These are phyloP conservation scores for Agapostemon virescens DNA, from an alignment of 2,888 invertebrate species.

Conservation along the genomic window DNA sequence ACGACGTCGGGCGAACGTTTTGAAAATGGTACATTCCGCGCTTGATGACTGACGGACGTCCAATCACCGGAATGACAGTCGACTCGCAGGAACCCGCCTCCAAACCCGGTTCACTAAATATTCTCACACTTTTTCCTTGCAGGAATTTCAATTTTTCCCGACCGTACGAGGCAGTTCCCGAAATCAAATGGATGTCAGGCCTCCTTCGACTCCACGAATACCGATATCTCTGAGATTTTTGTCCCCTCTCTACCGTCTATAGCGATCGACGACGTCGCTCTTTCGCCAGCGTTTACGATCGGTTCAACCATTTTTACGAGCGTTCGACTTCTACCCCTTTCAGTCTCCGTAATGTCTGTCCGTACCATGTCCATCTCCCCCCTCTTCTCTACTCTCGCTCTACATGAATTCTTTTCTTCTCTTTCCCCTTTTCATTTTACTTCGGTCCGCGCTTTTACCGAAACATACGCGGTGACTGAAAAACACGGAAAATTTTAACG, in stretches of 20 bases:
- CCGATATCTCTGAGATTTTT: slow-evolving; percentile 64
- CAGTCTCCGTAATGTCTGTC: slow-evolving; percentile 73
- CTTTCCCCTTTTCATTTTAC: neutral
- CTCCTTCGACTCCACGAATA: slow-evolving; percentile 21
- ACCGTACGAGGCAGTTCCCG: slow-evolving; percentile 49
- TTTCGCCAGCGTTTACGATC: slow-evolving; percentile 73
- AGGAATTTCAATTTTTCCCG: slow-evolving; percentile 72
- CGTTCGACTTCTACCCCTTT: slow-evolving; percentile 74
- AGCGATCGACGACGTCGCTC: slow-evolving; percentile 54
- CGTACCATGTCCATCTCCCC: slow-evolving; percentile 52
- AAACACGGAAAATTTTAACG: neutral
- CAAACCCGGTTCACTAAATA: slow-evolving; percentile 50
- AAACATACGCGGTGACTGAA: slow-evolving; percentile 14
- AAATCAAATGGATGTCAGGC: slow-evolving; percentile 50
- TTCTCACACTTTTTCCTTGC: slow-evolving; percentile 62
- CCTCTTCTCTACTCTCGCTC: neutral
- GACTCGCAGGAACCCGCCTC: slow-evolving; percentile 48
- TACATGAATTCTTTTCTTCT: slow-evolving; percentile 5
- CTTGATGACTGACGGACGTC: slow-evolving; percentile 67
- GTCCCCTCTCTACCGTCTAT: slow-evolving; percentile 53
- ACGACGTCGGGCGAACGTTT: slow-evolving; percentile 53
- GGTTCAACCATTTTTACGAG: slow-evolving; percentile 76
- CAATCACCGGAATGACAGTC: slow-evolving; percentile 69
- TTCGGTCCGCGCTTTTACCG: slow-evolving; percentile 1
- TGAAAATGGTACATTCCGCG: slow-evolving; percentile 64